Base-by-base conservation (phyloP, 35 echinoderm and acorn worm genomes). In the Ophiothrix spiculata region DNA sequence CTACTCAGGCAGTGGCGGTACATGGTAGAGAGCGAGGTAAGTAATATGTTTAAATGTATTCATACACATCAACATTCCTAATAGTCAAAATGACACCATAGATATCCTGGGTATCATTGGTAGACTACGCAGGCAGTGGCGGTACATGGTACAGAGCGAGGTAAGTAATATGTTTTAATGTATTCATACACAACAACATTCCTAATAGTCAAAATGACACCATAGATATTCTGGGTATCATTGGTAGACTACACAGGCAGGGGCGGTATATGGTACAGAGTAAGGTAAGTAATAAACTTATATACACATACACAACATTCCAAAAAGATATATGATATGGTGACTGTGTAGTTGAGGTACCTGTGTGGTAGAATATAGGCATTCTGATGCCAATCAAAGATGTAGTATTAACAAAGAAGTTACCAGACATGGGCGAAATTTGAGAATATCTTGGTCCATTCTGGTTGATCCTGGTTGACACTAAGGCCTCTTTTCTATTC, bases 221-320 rank as follows among this genome's bases (percentile, higher is more conserved):
- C 45, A 54, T 11, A 54, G 21, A 54, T 76, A 83, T 93, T 14
- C 86, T 79, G 35, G 86, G 87, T 36, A 73, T 77, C 0, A 81
- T 93, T 56, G 80, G 73, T 36, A 81, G 64, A 28, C 85, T 93
- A 87, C 79, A 87, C 25, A 31, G 84, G 38, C 74, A 82, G 23
- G 81, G 92, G 16, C 89, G 88, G 38, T 80, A 79, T 56, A 93
- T 93, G 92, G 92, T 93, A 15, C 92, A 93, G 64, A 89, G 87
- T 38, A 87, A 90, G 60, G 92, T 89, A 86, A 56, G 88, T 69
- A n/a, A 25, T 69, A 54, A 21, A 11, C 21, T 11, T 54, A 54
- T 21, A 11, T 21, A 54, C 45, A 54, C 8, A 54, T 54, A 54
- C 21, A 11, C 21, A 21, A 8, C 45, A 21, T n/a, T n/a, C n/a